phyloP scores from a whole-genome alignment of 2,113 vertebrate genomes.

The Ceyx melanurus region DNA sequence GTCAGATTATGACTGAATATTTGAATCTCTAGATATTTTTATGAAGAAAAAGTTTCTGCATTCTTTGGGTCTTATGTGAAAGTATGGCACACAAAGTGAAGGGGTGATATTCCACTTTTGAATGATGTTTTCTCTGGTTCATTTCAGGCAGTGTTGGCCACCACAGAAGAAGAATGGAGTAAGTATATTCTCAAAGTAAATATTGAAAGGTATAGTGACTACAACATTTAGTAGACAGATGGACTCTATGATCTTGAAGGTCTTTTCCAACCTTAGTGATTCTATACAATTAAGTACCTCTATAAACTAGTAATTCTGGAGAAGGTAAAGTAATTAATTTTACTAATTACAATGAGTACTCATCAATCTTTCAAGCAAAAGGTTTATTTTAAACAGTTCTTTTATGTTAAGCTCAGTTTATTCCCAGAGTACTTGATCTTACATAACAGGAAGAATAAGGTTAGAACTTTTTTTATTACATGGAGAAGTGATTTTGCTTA shows the following conservation, averaged over 20 bases:
- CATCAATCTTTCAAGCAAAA: not conserved
- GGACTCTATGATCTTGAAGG: too few relatives aligned
- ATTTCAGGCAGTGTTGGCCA: constrained; percentile 70
- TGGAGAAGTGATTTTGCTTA: not conserved
- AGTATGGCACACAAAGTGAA: not conserved
- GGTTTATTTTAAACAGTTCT: not conserved
- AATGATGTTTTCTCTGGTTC: not conserved
- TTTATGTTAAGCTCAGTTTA: not conserved
- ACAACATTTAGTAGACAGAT: not conserved
- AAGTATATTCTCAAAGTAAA: constrained; percentile 41
- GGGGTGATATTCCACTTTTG: not conserved
- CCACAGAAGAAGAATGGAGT: constrained; percentile 71
- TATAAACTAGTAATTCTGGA: not conserved
- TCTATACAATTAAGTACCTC: not conserved
- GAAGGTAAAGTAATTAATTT: not conserved
- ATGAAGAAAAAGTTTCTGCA: not conserved
- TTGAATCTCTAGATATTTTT: not conserved
- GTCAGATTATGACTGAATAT: not conserved
- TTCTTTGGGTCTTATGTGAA: not conserved
- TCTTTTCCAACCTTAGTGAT: too few relatives aligned
- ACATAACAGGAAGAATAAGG: not conserved
- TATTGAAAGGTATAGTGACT: not conserved
- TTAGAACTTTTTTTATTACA: not conserved
- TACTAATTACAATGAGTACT: not conserved
- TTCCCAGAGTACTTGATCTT: not conserved